These are phyloP conservation scores for Babylonia areolata DNA, from an alignment of 1,140 invertebrate species.

Conservation along the genomic window DNA sequence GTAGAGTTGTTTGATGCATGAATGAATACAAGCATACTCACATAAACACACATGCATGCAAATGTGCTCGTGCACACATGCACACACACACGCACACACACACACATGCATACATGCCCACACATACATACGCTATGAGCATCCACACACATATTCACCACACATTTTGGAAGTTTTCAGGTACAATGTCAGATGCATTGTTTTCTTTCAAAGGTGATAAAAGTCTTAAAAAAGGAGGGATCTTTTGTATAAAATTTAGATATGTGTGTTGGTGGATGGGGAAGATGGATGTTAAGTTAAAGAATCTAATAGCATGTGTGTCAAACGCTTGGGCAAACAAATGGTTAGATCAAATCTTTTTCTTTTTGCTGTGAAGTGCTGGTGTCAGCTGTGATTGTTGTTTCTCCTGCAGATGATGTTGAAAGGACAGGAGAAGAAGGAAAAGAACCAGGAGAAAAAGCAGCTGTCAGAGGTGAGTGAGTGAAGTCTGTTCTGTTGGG, in stretches of 20 bases:
- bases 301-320: too few species aligned
- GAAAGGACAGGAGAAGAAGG: not conserved
- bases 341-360: not conserved
- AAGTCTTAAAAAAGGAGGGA: not conserved
- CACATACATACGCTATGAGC: not conserved
- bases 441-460: not conserved
- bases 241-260: not conserved
- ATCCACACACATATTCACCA: too few species aligned
- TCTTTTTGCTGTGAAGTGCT: too few species aligned
- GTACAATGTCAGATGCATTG: too few species aligned
- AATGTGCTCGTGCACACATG: not conserved
- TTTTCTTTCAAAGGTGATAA: too few species aligned
- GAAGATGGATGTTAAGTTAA: not conserved
- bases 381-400: too few species aligned
- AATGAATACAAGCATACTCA: not conserved
- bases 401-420: not conserved
- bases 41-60: not conserved
- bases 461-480: not conserved
- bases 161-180: too few species aligned
- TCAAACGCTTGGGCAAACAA: too few species aligned
- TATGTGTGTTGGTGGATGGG: not conserved
- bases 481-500: too few species aligned
- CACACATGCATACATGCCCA: not conserved
- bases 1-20: too few species aligned
- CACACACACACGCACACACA: constrained; percentile 13